Evolutionary conservation across 92 coral and sea anemone genomes (phyloP).

Genomic region (Palythoa heliodiscus): DNA sequence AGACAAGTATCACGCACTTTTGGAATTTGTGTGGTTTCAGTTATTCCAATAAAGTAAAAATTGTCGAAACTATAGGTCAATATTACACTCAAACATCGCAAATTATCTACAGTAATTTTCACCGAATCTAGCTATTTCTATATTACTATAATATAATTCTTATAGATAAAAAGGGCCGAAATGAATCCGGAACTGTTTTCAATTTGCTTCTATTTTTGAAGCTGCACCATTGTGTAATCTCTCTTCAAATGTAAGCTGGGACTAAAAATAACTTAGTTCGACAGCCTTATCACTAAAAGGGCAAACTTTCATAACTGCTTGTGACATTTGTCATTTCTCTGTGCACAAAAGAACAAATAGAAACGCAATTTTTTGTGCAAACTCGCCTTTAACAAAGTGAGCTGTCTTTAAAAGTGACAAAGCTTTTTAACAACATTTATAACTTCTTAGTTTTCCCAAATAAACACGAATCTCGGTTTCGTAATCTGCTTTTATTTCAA

Average conservation of each 20-base stretch:
- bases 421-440: neutral
- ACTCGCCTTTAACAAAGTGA: slow-evolving; percentile 1
- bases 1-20: neutral
- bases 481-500: neutral
- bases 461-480: neutral
- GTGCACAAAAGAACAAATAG: slow-evolving; percentile 6
- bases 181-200: neutral
- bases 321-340: slow-evolving; percentile 6
- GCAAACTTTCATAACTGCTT: neutral
- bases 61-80: neutral
- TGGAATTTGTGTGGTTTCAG: too few species aligned
- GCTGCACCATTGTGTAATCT: neutral
- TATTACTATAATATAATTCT: too few species aligned
- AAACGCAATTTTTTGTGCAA: neutral
- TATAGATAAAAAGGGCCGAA: too few species aligned
- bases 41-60: neutral
- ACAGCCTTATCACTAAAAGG: neutral
- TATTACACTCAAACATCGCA: neutral
- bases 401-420: slow-evolving; percentile 23
- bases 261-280: neutral
- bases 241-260: neutral
- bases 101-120: neutral
- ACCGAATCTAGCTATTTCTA: neutral
- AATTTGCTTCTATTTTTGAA: neutral
- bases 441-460: neutral